phyloP scores from a whole-genome alignment of 2,113 vertebrate species.

The Todiramphus saurophagus region DNA sequence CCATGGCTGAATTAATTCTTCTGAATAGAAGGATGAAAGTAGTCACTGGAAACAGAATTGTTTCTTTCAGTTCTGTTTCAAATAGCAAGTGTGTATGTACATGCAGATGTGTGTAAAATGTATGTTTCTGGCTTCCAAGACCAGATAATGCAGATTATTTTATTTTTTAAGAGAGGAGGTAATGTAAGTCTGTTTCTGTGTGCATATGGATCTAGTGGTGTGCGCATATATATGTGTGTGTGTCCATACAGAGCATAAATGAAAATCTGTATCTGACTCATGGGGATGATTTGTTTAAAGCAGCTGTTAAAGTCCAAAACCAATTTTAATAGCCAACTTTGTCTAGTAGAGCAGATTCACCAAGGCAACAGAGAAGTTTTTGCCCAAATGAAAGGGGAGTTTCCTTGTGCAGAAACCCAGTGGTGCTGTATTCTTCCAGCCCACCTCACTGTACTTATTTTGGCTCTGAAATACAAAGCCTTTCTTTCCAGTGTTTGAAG shows the following conservation, averaged over 20 bases:
- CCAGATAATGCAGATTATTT: not conserved
- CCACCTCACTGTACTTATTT: not conserved
- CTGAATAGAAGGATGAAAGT: not conserved
- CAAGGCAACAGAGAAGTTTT: constrained; percentile 30
- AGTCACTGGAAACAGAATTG: not conserved
- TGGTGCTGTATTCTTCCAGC: not conserved
- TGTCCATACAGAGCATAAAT: not conserved
- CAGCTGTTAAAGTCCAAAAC: not conserved
- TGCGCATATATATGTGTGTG: not conserved
- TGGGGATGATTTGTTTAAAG: constrained; percentile 17
- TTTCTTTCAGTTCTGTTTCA: not conserved
- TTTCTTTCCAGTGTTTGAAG: not conserved
- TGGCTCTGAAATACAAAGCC: not conserved
- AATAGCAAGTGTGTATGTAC: not conserved
- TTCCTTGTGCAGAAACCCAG: not conserved
- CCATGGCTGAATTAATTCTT: not conserved
- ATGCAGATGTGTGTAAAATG: not conserved
- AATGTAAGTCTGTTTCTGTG: not conserved
- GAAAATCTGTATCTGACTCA: not conserved
- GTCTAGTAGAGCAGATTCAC: not conserved
- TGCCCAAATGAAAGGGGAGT: not conserved
- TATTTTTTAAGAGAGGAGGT: not conserved
- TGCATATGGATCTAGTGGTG: not conserved
- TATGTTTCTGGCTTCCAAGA: not conserved
- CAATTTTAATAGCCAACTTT: not conserved